Evolutionary conservation across 2,797 vertebrate genomes (phyloP).

Genomic region (Selene dorsalis): DNA sequence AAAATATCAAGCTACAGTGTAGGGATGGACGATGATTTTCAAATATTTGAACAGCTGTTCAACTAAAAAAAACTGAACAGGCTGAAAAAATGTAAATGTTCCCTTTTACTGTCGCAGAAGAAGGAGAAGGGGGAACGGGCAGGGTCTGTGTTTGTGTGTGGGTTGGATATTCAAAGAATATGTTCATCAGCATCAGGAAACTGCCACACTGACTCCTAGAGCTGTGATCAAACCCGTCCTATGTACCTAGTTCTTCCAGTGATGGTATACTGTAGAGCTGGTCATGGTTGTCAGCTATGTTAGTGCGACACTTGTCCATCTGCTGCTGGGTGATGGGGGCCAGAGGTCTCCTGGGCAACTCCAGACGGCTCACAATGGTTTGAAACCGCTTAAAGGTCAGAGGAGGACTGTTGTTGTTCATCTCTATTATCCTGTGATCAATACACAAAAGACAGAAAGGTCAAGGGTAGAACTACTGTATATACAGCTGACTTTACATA

Average conservation of each 20-base stretch:
- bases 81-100: too few species aligned
- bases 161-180: too few species aligned
- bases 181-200: not conserved
- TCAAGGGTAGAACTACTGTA: not conserved
- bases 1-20: too few species aligned
- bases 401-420: conserved; percentile 94
- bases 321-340: conserved; percentile 88
- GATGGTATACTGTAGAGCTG: conserved; percentile 93
- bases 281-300: conserved; percentile 91
- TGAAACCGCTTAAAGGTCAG: conserved; percentile 98
- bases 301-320: conserved; percentile 89
- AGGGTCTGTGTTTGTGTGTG: too few species aligned
- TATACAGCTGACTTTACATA: not conserved
- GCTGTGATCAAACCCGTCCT: too few species aligned
- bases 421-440: conserved; percentile 91
- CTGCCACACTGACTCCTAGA: not conserved
- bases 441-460: not conserved
- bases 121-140: too few species aligned
- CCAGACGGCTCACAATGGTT: conserved; percentile 93
- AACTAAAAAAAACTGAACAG: too few species aligned
- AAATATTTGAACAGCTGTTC: too few species aligned
- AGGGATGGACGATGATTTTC: too few species aligned
- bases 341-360: conserved; percentile 91
- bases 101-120: too few species aligned
- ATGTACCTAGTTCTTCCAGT: conserved; percentile 93